phyloP scores from a whole-genome alignment of 2,888 invertebrate genomes.

The Drosophila neonasuta region DNA sequence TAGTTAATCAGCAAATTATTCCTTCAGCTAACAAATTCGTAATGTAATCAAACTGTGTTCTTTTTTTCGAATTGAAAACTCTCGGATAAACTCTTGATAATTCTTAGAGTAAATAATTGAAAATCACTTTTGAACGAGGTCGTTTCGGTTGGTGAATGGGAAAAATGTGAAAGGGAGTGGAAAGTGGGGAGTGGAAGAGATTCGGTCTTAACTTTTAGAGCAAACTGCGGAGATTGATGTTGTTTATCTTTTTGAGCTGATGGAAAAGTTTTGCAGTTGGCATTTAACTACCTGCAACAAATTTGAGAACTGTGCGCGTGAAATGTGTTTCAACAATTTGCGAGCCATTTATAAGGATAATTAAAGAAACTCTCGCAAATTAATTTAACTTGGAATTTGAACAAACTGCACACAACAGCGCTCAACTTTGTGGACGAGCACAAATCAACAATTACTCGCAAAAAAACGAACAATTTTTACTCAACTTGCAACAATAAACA shows the following conservation, averaged over 20 bases:
- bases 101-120: conserved; percentile 50
- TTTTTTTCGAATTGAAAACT: not conserved
- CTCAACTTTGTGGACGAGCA: conserved; percentile 50
- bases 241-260: conserved; percentile 64
- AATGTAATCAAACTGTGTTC: conserved; percentile 2
- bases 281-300: conserved; percentile 28
- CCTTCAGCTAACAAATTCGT: no score
- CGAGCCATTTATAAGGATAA: conserved; percentile 67
- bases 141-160: not conserved
- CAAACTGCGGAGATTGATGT: conserved; percentile 62
- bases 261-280: conserved; percentile 38
- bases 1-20: not conserved
- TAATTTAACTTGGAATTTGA: conserved; percentile 66
- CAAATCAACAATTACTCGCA: conserved; percentile 34
- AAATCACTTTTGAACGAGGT: conserved; percentile 33
- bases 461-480: conserved; percentile 30
- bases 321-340: conserved; percentile 64
- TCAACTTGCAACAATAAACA: conserved; percentile 66
- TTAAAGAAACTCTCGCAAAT: conserved; percentile 67
- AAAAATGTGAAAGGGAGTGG: not conserved
- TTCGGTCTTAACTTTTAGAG: conserved; percentile 38
- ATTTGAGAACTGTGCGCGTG: conserved; percentile 41
- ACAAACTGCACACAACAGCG: conserved; percentile 32
- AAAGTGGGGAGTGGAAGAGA: not conserved
- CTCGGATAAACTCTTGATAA: conserved; percentile 21